A percentile compares a stretch with the other conserved stretches of the same genome.
These are phyloP conservation scores for Piprites chloris DNA, from an alignment of 2,113 vertebrate genomes.

Conservation along the genomic window DNA sequence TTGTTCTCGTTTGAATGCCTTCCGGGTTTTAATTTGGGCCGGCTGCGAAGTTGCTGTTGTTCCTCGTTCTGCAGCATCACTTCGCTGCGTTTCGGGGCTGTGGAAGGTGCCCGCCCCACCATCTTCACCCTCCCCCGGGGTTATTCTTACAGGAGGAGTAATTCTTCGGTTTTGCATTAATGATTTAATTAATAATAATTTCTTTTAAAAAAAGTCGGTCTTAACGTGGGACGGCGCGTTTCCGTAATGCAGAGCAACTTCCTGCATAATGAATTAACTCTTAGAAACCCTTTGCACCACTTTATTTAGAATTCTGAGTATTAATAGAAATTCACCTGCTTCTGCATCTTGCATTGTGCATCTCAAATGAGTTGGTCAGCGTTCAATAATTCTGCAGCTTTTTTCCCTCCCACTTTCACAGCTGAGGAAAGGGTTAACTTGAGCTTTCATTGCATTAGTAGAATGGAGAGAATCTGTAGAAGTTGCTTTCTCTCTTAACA, in stretches of 20 bases:
- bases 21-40: neutral
- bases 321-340: neutral
- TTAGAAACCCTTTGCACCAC: neutral
- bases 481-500: neutral
- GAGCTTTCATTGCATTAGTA: neutral
- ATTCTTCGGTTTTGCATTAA: fast-evolving
- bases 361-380: neutral
- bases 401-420: fast-evolving
- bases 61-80: neutral
- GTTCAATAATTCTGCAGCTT: neutral
- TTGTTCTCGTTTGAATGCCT: neutral
- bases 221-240: fast-evolving
- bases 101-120: neutral
- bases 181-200: neutral
- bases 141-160: too few relatives aligned
- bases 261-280: neutral
- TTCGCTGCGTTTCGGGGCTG: neutral
- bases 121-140: neutral
- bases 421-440: neutral
- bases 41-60: neutral
- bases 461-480: neutral
- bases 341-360: fast-evolving
- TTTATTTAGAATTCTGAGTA: neutral
- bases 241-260: neutral
- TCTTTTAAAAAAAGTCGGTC: neutral